Conservation (phyloP, 2,888 invertebrate species). For the Drosophila engyochracea region DNA sequence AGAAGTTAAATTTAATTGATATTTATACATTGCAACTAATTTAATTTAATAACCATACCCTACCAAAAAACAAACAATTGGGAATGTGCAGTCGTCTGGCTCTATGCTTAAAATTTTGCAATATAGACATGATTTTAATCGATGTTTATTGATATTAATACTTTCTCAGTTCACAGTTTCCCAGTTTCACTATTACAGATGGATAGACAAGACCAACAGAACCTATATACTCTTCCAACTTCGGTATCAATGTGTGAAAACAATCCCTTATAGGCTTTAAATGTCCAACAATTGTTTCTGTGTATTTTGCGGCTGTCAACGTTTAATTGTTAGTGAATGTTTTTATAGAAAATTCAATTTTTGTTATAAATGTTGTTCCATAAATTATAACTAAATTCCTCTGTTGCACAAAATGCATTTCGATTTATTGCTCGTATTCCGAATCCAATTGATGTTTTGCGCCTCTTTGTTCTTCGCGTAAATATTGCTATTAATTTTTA, state of each 20-base stretch:
- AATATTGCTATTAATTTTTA: conserved; percentile 71
- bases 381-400: conserved; percentile 67
- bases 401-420: conserved; percentile 29
- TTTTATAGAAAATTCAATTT: conserved; percentile 39
- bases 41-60: neutral
- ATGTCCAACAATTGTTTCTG: conserved; percentile 1
- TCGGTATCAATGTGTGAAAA: neutral
- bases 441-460: conserved; percentile 64
- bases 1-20: conserved; percentile 22
- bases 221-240: neutral
- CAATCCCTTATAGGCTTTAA: neutral
- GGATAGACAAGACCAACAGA: neutral
- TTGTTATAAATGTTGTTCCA: conserved; percentile 49
- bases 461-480: conserved; percentile 44
- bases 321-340: conserved; percentile 68
- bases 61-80: neutral
- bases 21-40: conserved; percentile 25
- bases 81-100: no score
- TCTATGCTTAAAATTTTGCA: accelerated
- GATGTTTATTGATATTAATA: neutral
- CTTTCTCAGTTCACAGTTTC: neutral
- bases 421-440: conserved; percentile 66
- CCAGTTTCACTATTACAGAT: neutral
- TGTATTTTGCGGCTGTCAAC: conserved; percentile 26
- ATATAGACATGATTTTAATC: accelerated